A percentile compares a stretch with the other conserved stretches of the same genome.
phyloP scores from a whole-genome alignment of 1,140 invertebrate genomes.

The Platyscapa corneri region DNA sequence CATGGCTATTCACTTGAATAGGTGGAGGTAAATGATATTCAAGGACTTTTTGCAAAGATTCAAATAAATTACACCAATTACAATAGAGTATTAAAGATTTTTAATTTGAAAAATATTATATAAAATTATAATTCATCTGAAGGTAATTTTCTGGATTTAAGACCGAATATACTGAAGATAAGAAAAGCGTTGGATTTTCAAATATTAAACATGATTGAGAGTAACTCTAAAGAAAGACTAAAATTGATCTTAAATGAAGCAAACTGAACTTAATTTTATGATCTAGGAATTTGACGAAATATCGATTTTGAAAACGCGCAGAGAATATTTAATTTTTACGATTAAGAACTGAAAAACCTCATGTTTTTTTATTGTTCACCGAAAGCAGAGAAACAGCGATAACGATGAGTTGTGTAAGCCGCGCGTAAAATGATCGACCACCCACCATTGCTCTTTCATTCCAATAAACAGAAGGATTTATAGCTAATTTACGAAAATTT shows the following conservation, averaged over 20 bases:
- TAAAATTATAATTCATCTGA: neutral
- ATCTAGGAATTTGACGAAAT: no score
- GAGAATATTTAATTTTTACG: neutral
- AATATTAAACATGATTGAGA: neutral
- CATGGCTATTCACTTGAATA: neutral
- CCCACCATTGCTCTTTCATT: neutral
- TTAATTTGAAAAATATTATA: neutral
- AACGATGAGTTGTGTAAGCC: neutral
- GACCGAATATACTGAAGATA: neutral
- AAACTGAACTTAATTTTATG: no score
- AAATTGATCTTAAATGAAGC: neutral
- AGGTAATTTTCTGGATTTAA: neutral
- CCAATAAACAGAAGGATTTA: neutral
- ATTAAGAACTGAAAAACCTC: neutral
- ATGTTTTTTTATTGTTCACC: neutral
- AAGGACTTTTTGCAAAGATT: constrained; percentile 1
- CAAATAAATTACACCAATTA: neutral
- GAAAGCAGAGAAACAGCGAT: neutral
- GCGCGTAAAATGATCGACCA: neutral
- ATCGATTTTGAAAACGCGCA: neutral
- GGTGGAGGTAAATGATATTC: neutral
- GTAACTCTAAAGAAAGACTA: neutral
- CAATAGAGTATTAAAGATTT: neutral
- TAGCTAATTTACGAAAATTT: neutral
- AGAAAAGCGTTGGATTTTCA: neutral